Conservation (phyloP, 2,113 vertebrate genomes). For the Alouatta palliata region DNA sequence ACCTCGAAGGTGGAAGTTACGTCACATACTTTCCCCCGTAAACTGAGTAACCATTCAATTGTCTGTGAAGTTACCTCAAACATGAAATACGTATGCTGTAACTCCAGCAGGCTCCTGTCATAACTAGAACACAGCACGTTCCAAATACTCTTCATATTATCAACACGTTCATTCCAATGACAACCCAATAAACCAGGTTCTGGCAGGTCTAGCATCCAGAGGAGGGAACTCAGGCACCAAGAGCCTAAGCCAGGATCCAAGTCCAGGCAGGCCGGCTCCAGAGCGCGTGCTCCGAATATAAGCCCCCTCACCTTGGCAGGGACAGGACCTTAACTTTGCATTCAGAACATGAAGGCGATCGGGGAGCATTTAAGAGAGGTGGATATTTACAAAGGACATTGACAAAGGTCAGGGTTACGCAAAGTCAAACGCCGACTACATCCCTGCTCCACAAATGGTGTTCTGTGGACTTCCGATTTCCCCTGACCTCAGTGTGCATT, state of each 20-base stretch:
- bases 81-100: not conserved
- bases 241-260: not conserved
- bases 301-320: not conserved
- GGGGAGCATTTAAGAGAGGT: not conserved
- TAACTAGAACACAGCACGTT: not conserved
- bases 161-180: not conserved
- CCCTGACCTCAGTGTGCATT: not conserved
- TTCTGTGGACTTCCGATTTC: not conserved
- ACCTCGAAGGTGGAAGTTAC: fast-evolving
- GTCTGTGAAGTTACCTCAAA: not conserved
- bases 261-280: not conserved
- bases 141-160: not conserved
- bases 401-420: not conserved
- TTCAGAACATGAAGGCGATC: not conserved
- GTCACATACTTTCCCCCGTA: fast-evolving
- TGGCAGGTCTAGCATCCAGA: too few relatives aligned
- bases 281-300: fast-evolving
- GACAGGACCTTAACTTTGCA: not conserved
- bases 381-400: not conserved
- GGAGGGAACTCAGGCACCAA: not conserved
- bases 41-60: not conserved
- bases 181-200: not conserved
- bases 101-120: not conserved
- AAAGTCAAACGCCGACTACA: not conserved
- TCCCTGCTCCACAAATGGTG: not conserved